A percentile compares a stretch with the other conserved stretches of the same genome.
Evolutionary conservation across 2,113 vertebrate species (phyloP).

Genomic region (Motacilla tschutschensis): DNA sequence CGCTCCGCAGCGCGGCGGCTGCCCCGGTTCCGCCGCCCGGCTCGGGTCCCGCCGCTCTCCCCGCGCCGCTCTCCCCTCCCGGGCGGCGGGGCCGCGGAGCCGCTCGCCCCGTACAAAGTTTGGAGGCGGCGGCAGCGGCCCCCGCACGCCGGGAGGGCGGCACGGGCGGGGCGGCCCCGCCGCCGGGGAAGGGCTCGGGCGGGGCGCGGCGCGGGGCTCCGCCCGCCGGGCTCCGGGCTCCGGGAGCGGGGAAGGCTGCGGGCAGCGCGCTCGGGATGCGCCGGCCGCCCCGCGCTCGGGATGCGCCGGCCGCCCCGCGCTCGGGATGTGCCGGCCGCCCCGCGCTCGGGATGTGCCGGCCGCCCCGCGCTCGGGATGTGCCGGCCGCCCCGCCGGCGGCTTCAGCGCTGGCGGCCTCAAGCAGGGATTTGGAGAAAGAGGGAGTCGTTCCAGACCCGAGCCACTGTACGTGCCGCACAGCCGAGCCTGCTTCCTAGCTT

Average conservation of each 20-base stretch:
- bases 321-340: no score
- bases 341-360: no score
- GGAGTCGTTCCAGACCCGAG: not conserved
- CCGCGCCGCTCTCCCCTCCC: not conserved
- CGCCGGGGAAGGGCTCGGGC: not conserved
- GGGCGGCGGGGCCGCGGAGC: not conserved
- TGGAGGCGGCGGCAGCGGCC: not conserved
- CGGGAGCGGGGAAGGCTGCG: no score
- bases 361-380: rapidly evolving
- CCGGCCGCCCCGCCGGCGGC: rapidly evolving
- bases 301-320: no score
- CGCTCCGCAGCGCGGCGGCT: not conserved
- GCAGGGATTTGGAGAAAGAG: not conserved
- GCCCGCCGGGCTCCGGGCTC: not conserved
- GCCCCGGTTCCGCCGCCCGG: not conserved
- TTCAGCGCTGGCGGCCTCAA: not conserved
- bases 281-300: no score
- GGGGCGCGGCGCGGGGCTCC: not conserved
- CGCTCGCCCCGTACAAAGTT: not conserved
- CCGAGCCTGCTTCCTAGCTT: not conserved
- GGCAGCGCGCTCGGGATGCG: rapidly evolving
- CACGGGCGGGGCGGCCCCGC: not conserved
- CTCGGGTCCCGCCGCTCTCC: not conserved
- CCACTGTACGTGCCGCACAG: rapidly evolving
- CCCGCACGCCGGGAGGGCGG: not conserved